Base-by-base conservation (phyloP, 23 tunicate species). In the Diplosoma virens region DNA sequence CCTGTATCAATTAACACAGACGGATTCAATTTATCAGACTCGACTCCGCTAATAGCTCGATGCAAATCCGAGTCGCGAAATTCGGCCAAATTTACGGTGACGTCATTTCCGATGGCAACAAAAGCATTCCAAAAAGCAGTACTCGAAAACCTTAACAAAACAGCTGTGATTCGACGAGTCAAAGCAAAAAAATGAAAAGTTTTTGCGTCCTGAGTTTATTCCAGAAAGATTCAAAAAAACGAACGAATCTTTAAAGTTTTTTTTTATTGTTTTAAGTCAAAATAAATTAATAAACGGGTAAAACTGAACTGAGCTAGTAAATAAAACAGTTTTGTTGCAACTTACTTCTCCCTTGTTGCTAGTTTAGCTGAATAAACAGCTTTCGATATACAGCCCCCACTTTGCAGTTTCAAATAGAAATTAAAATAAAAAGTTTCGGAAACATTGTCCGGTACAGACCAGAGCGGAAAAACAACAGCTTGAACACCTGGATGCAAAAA, bases 391-490 rank as follows among this genome's bases (percentile, higher is more conserved):
- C 25, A 17, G 37, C 59, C 60, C 6, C 77, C 74, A 18, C 30
- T 58, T 33, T 83, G 88, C 59, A 89, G 29, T 17, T 67, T 53
- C 20, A 73, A 28, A 41, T 89, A 89, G 48, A 89, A 83, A 55
- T 89, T 81, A 34, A 78, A 83, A 25, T 47, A 78, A 55, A 89
- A 89, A 0, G 47, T 47, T 31, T 65, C 77, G 9, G 58, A 14
- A 11, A 78, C 88, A 26, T 2, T 27, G 48, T 89, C 88, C 0
- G 96, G 88, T 17, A 89, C 88, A 46, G 82, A 63, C 96, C 96
- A 89, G 25, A 72, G 24, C 1, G 65, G 33, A 17, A 22, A 56
- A 0, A 89, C 81, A 0, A 89, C 96, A 25, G 69, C 71, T 25
- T 65, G 22, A 2, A 77, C 81, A 16, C 96, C 96, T 89, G 80